phyloP scores from a whole-genome alignment of 2,113 vertebrate genomes.

The Morone saxatilis region DNA sequence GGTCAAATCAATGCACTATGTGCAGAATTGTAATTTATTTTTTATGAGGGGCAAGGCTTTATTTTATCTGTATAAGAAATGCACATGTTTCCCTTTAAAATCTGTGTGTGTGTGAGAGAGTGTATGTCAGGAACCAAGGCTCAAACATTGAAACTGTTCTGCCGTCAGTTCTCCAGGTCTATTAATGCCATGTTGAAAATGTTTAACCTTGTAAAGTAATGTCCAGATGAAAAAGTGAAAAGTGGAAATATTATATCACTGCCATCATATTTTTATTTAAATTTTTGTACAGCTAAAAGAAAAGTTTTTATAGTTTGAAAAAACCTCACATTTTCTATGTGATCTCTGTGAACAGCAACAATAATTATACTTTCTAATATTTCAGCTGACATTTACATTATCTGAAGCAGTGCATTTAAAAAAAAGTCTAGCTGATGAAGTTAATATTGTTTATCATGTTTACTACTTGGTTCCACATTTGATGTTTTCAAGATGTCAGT shows the following conservation, averaged over 20 bases:
- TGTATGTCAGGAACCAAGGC: not conserved
- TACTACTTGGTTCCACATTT: not conserved
- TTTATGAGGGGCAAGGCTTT: not conserved
- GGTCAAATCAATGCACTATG: constrained; percentile 33
- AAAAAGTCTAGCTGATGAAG: not conserved
- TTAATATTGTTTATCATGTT: not conserved
- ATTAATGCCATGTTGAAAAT: constrained; percentile 15
- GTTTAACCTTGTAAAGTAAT: constrained; percentile 22
- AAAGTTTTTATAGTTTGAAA: not conserved
- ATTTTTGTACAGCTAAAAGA: not conserved
- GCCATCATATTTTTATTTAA: not conserved
- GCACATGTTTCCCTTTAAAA: not conserved
- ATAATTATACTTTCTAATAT: not conserved
- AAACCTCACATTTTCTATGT: not conserved
- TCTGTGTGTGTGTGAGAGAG: not conserved
- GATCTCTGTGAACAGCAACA: not conserved
- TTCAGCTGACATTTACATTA: not conserved
- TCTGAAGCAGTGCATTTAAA: not conserved
- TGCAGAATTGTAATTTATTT: not conserved
- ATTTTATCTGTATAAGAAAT: constrained; percentile 9
- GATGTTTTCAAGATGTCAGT: not conserved
- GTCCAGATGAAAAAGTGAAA: not conserved
- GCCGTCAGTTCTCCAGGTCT: not conserved
- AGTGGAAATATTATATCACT: not conserved
- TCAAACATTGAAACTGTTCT: not conserved